Evolutionary conservation across 2,113 vertebrate genomes (phyloP).

Genomic region (Siniperca chuatsi): DNA sequence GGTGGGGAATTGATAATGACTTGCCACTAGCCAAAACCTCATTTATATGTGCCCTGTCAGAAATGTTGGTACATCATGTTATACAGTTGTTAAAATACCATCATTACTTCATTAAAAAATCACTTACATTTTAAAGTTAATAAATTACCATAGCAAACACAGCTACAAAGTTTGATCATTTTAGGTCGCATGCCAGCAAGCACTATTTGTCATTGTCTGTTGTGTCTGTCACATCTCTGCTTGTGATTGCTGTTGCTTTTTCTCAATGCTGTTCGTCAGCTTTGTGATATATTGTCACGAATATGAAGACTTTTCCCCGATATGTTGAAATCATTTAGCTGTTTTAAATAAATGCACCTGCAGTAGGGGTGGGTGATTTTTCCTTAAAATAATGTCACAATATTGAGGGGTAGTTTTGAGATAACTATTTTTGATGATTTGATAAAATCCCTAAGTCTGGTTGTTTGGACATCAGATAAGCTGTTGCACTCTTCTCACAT

Average conservation of each 20-base stretch:
- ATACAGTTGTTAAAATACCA: not conserved
- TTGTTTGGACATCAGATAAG: not conserved
- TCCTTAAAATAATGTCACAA: not conserved
- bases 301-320: no score
- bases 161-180: not conserved
- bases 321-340: not conserved
- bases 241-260: no score
- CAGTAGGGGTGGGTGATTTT: not conserved
- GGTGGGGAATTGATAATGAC: slow-evolving; percentile 4
- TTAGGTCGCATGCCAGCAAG: not conserved
- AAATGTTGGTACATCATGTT: not conserved
- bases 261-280: not conserved
- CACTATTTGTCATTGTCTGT: not conserved
- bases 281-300: not conserved
- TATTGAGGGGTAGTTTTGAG: not conserved
- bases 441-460: not conserved
- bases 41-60: not conserved
- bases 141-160: not conserved
- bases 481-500: not conserved
- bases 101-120: not conserved
- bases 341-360: not conserved
- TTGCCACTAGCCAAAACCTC: not conserved
- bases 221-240: not conserved
- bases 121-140: not conserved
- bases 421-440: not conserved